Evolutionary conservation across 2,888 invertebrate species (phyloP), one percentile per base, ranked within the genome.

Genomic region (Phortica magna): DNA sequence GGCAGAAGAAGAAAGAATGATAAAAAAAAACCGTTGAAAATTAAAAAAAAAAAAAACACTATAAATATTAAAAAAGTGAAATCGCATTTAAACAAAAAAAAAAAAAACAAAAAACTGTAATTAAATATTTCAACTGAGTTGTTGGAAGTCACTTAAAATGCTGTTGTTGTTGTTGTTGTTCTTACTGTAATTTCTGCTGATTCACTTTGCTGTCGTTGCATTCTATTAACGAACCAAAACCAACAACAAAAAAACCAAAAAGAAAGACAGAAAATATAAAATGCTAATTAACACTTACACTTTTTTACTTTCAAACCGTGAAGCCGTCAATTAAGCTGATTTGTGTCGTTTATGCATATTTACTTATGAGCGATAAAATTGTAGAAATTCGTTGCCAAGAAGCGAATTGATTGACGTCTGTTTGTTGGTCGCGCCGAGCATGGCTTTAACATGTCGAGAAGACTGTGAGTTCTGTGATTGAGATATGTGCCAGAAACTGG

Each of bases 41-140:
- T 31, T 31, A 31, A 31, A 31, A 31, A 31, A 31, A 48, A 48
- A 48, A 14, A 48, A 14, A 14, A n/a, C 19, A 61, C 12, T 41
- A n/a, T 41, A 65, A 41, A 41, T 65, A 72, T 61, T 74, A 79
- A 79, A 88, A 87, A 87, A 86, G 85, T 86, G 85, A 86, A 86
- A 86, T 86, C 85, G 82, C 79, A 75, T 68, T 77, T 79, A 75
- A 78, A 31, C 31, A 31, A 31, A 31, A 4, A 31, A 31, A 31
- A 31, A 31, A 31, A 31, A 31, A 31, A 31, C 31, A 55, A 55
- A 83, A 76, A 76, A 77, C 70, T 82, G 83, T 76, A 83, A 88
- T 86, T 88, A 86, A 79, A 73, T 79, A 77, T 82, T 88, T 68
- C 43, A 17, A 68, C 42, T 42, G 7, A 10, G 12, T 42, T 42